Percentiles rank a stretch among this genome's conserved stretches.
Conservation (phyloP, 2,888 invertebrate genomes). For the Prenolepis imparis region DNA sequence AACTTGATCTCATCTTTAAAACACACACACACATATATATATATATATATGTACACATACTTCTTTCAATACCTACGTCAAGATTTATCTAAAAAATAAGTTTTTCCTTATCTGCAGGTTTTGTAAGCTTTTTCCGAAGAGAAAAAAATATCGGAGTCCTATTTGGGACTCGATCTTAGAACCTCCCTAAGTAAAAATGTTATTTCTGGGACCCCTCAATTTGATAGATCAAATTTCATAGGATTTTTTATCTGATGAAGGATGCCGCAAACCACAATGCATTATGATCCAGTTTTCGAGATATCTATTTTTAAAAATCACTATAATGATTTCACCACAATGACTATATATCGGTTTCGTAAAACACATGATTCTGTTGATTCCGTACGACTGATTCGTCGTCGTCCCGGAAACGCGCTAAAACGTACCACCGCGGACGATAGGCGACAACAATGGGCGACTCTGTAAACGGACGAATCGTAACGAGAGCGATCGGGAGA, state of each 20-base stretch:
- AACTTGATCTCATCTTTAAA: too few species aligned
- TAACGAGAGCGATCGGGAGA: constrained; percentile 66
- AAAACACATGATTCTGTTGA: background rate
- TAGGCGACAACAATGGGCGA: constrained; percentile 64
- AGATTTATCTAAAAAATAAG: background rate
- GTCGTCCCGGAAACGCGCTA: constrained; percentile 29
- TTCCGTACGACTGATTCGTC: constrained; percentile 12
- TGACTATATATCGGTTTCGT: background rate
- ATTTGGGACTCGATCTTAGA: too few species aligned
- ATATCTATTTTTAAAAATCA: too few species aligned
- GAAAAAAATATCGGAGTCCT: too few species aligned
- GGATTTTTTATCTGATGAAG: too few species aligned
- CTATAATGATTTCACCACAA: too few species aligned
- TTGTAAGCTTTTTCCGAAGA: too few species aligned
- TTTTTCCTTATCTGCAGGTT: background rate
- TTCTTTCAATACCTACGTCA: background rate
- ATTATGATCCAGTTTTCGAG: too few species aligned
- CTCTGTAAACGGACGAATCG: constrained; percentile 63
- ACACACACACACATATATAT: background rate
- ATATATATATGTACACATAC: background rate
- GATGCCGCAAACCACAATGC: too few species aligned
- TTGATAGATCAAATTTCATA: too few species aligned
- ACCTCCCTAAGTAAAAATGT: too few species aligned
- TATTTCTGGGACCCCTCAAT: too few species aligned
- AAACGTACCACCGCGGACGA: constrained; percentile 11